Evolutionary conservation across 2,113 vertebrate genomes (phyloP).

Genomic region (Ochotona princeps): DNA sequence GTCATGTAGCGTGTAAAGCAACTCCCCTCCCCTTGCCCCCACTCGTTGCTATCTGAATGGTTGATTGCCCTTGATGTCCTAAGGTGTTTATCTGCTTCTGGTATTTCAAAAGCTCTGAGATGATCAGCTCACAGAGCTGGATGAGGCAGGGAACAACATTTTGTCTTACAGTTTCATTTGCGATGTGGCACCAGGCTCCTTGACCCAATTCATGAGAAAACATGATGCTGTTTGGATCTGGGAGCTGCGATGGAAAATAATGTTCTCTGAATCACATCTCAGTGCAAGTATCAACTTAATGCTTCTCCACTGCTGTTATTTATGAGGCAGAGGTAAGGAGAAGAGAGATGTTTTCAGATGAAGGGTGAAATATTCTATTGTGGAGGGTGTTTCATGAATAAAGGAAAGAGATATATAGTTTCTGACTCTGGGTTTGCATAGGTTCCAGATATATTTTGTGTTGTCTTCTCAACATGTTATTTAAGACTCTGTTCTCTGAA

Average conservation of each 20-base stretch:
- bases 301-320: conserved; percentile 72
- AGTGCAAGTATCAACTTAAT: conserved; percentile 62
- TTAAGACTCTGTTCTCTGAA: conserved; percentile 74
- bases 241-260: conserved; percentile 69
- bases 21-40: rapidly evolving
- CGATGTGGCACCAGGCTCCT: conserved; percentile 67
- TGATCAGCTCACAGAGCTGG: not conserved
- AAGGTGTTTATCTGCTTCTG: not conserved
- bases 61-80: not conserved
- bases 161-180: conserved; percentile 38
- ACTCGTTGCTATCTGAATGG: not conserved
- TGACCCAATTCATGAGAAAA: conserved; percentile 75
- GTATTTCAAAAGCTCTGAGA: conserved; percentile 21
- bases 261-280: conserved; percentile 72
- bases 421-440: conserved; percentile 74
- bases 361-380: conserved; percentile 80
- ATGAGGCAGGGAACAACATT: conserved; percentile 27
- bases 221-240: conserved; percentile 66
- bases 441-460: conserved; percentile 70
- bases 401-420: conserved; percentile 76
- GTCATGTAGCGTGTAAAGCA: rapidly evolving
- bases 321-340: conserved; percentile 69
- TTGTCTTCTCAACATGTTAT: conserved; percentile 72
- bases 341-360: conserved; percentile 78
- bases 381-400: conserved; percentile 74